Evolutionary conservation across 2,113 vertebrate genomes (phyloP).

Genomic region (Plotosus lineatus): DNA sequence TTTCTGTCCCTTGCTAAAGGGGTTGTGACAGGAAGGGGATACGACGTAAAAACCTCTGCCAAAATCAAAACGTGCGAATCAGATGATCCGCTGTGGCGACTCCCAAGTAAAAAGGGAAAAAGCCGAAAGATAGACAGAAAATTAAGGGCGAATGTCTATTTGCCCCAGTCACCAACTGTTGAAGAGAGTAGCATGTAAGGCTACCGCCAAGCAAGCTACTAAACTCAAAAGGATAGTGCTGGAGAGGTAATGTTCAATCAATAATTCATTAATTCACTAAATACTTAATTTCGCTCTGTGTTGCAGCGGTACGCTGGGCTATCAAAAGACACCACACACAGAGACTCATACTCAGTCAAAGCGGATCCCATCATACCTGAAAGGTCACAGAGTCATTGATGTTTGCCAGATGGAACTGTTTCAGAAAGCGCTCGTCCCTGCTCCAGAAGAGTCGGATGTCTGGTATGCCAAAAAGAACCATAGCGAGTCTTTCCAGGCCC

Average conservation of each 20-base stretch:
- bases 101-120: too few species aligned
- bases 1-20: too few species aligned
- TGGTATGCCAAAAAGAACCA: constrained; percentile 88
- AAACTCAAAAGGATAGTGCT: not conserved
- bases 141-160: too few species aligned
- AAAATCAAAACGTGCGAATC: too few species aligned
- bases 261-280: not conserved
- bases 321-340: not conserved
- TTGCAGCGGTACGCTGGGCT: not conserved
- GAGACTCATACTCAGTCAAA: not conserved
- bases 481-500: constrained; percentile 90
- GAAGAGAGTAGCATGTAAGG: too few species aligned
- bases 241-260: not conserved
- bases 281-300: not conserved
- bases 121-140: too few species aligned
- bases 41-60: too few species aligned
- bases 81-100: too few species aligned
- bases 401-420: constrained; percentile 80
- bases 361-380: constrained; percentile 71
- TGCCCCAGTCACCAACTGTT: too few species aligned
- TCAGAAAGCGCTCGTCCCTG: constrained; percentile 84
- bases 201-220: not conserved
- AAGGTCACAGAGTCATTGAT: constrained; percentile 81
- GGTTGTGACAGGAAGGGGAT: too few species aligned
- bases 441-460: constrained; percentile 98